phyloP scores from a whole-genome alignment of 2,888 invertebrate genomes.

The Drosophila macrospina region DNA sequence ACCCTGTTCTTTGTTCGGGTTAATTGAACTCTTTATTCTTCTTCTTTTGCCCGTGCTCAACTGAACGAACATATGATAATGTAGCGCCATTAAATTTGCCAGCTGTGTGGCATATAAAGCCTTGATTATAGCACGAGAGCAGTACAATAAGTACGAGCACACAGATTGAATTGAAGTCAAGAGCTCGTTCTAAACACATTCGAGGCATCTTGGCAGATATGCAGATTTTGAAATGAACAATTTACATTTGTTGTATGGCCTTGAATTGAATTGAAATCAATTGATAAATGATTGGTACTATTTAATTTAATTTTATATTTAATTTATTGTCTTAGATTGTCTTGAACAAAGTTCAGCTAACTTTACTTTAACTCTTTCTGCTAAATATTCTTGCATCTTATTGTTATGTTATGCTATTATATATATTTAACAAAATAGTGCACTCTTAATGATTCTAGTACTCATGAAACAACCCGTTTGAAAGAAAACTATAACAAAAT shows the following conservation, averaged over 20 bases:
- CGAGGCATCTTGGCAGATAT: slow-evolving; percentile 30
- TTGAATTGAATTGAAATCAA: background rate
- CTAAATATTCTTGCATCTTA: background rate
- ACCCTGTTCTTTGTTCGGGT: slow-evolving; percentile 72
- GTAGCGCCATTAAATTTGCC: slow-evolving; percentile 39
- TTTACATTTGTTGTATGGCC: slow-evolving; percentile 4
- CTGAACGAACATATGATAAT: slow-evolving; percentile 35
- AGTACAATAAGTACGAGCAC: slow-evolving; percentile 31
- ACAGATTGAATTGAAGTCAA: slow-evolving; percentile 28
- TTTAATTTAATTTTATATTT: background rate
- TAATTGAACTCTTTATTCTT: slow-evolving; percentile 66
- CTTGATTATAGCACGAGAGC: slow-evolving; percentile 44
- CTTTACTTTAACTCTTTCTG: too few relatives aligned
- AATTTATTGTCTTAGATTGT: background rate
- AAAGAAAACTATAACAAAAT: slow-evolving; percentile 47
- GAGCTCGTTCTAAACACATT: slow-evolving; percentile 39
- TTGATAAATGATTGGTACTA: background rate
- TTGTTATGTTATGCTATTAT: too few relatives aligned
- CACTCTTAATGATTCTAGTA: background rate
- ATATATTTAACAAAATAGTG: too few relatives aligned
- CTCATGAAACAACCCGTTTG: slow-evolving; percentile 16
- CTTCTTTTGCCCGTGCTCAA: slow-evolving; percentile 9
- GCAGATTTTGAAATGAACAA: slow-evolving; percentile 22
- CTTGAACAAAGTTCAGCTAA: too few relatives aligned
- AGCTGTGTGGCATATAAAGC: slow-evolving; percentile 43